Conservation (phyloP, 2,888 invertebrate species). For the Xiphydria camelus region DNA sequence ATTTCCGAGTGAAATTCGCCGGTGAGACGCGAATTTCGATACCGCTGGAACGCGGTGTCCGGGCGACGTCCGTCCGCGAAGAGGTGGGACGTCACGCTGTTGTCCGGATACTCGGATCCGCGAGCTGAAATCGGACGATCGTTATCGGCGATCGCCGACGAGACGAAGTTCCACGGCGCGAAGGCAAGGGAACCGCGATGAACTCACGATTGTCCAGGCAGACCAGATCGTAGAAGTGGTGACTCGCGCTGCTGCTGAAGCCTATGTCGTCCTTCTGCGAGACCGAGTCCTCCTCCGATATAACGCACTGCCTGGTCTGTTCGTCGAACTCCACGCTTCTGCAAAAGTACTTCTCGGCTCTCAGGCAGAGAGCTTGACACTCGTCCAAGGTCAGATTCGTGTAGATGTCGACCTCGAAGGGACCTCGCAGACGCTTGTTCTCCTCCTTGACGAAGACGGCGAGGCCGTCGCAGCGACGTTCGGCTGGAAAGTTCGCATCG, state of each 20-base stretch:
- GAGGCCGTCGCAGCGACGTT: constrained; percentile 82
- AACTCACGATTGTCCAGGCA: constrained; percentile 88
- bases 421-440: constrained; percentile 83
- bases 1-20: constrained; percentile 90
- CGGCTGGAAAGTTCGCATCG: constrained; percentile 62
- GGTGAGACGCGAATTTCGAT: constrained; percentile 82
- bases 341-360: constrained; percentile 88
- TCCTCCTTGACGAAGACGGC: constrained; percentile 89
- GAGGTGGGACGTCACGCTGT: constrained; percentile 81
- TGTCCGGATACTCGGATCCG: constrained; percentile 86
- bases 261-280: constrained; percentile 88
- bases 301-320: constrained; percentile 82
- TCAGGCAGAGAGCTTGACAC: constrained; percentile 84
- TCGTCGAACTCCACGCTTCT: constrained; percentile 89
- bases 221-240: constrained; percentile 86
- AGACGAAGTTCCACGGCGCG: too few relatives aligned
- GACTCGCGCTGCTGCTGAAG: constrained; percentile 80
- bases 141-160: too few relatives aligned
- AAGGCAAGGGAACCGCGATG: too few relatives aligned
- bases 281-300: constrained; percentile 88
- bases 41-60: constrained; percentile 87
- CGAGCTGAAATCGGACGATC: too few relatives aligned
- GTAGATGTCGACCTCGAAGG: constrained; percentile 86
- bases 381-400: constrained; percentile 85
- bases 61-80: constrained; percentile 81